phyloP scores from a whole-genome alignment of 2,113 vertebrate genomes.

The Antechinus flavipes region DNA sequence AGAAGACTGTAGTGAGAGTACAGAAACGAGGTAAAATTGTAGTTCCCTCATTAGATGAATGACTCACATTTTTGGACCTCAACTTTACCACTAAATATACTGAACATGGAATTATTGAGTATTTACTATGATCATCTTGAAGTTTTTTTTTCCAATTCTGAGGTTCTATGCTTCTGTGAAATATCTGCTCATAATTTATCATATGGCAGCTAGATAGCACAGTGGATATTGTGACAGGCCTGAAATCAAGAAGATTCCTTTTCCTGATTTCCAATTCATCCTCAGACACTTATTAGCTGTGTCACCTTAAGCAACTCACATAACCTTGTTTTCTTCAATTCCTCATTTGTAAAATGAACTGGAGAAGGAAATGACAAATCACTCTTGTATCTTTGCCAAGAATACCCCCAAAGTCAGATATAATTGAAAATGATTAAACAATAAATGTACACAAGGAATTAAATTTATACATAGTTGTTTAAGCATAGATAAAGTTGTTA shows the following conservation, averaged over 20 bases:
- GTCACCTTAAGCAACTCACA: background rate
- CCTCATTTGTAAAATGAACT: background rate
- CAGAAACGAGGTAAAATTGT: background rate
- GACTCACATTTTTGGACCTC: background rate
- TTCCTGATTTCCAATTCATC: background rate
- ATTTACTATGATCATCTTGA: background rate
- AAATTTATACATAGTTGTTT: slow-evolving; percentile 6
- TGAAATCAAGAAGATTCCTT: background rate
- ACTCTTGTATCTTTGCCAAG: background rate
- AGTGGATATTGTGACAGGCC: background rate
- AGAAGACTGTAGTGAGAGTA: background rate
- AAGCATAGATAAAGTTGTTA: background rate
- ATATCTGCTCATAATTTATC: background rate
- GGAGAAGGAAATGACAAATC: background rate
- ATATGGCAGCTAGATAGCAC: background rate
- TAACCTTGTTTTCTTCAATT: background rate
- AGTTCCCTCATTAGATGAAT: background rate
- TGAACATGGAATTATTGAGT: background rate
- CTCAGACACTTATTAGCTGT: background rate
- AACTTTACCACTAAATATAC: background rate
- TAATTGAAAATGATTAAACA: background rate
- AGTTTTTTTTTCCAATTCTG: background rate
- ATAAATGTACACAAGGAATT: background rate
- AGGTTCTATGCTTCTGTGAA: background rate
- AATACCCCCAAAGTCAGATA: background rate